Percentiles rank a stretch among this genome's conserved stretches.
Conservation (phyloP, 2,797 vertebrate genomes). For the Aphelocoma californica region DNA sequence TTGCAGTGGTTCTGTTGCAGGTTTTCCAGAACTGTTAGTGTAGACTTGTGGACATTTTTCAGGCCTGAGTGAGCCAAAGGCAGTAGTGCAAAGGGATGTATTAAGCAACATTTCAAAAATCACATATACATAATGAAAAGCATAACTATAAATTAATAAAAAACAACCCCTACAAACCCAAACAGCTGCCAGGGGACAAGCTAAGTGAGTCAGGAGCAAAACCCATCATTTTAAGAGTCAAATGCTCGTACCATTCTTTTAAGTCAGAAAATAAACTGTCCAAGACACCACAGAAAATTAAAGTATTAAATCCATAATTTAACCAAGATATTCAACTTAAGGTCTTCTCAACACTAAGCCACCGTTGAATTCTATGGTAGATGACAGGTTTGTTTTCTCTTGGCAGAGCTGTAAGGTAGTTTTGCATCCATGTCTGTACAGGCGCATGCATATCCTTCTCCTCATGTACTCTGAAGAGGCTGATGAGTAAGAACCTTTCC, state of each 20-base stretch:
- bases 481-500: not conserved
- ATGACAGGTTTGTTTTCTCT: not conserved
- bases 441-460: not conserved
- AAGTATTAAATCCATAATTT: not conserved
- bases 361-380: not conserved
- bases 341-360: not conserved
- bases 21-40: conserved; percentile 41
- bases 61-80: conserved; percentile 48
- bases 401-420: not conserved
- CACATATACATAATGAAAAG: not conserved
- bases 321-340: not conserved
- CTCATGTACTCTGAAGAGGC: not conserved
- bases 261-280: not conserved
- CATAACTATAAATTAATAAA: not conserved
- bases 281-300: rapidly evolving
- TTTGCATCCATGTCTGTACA: not conserved
- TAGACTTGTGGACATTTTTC: conserved; percentile 37
- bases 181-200: not conserved
- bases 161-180: rapidly evolving
- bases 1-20: not conserved
- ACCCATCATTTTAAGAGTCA: not conserved
- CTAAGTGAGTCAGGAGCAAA: not conserved
- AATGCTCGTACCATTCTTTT: not conserved
- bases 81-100: conserved; percentile 42
- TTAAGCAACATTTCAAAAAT: conserved; percentile 10